A percentile compares a stretch with the other conserved stretches of the same genome.
Evolutionary conservation across 2,113 vertebrate species (phyloP).

Genomic region (Notiomystis cincta): DNA sequence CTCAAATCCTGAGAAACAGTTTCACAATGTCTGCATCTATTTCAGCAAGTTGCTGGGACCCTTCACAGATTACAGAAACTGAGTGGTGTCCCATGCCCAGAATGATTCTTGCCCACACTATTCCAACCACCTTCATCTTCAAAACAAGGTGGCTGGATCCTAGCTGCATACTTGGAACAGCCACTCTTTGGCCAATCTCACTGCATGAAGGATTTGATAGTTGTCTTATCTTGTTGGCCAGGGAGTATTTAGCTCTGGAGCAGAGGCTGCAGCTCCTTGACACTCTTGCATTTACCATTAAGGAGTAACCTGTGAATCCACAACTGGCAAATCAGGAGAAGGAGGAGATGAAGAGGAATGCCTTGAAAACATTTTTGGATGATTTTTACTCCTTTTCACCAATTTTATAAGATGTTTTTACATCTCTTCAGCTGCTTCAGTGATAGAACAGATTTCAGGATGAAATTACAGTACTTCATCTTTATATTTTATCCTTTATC

Average conservation of each 20-base stretch:
- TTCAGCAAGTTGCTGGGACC: background rate
- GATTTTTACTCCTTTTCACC: background rate
- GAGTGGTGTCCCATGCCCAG: background rate
- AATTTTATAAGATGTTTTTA: background rate
- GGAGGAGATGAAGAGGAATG: background rate
- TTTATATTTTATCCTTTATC: background rate
- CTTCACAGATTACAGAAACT: background rate
- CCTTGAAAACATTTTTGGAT: background rate
- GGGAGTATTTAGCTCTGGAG: background rate
- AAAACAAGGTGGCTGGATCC: background rate
- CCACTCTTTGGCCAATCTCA: too few relatives aligned
- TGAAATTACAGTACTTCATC: background rate
- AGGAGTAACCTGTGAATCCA: background rate
- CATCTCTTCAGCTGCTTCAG: background rate
- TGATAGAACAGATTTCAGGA: background rate
- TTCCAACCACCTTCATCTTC: background rate
- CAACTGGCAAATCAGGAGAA: background rate
- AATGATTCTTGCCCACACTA: background rate
- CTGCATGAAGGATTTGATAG: background rate
- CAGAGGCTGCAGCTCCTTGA: background rate
- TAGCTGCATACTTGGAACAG: background rate
- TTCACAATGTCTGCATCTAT: background rate
- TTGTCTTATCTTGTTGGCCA: background rate
- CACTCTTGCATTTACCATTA: background rate
- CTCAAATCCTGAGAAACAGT: background rate